Evolutionary conservation across 92 coral and sea anemone genomes (phyloP), one percentile per base, ranked within the genome.

Genomic region (Epizoanthus ramosus): DNA sequence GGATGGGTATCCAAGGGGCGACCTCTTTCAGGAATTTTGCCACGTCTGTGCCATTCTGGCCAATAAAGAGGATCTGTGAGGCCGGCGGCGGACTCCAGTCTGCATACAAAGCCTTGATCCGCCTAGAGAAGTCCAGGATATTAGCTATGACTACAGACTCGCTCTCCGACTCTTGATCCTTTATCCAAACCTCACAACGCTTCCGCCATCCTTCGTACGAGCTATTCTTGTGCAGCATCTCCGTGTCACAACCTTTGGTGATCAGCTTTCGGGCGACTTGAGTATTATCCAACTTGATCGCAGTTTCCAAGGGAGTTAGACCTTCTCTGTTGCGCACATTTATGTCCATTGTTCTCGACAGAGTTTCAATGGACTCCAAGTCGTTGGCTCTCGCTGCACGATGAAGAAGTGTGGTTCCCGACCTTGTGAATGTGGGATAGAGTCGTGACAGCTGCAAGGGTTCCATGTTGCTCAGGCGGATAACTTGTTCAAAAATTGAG

Each of bases 111-210:
- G 88, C 81, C 56, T 86, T 82, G 88, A 93, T 41, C 61, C 83
- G 84, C 73, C 92, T 75, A n/a, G 95, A 85, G 10, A 93, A 85
- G 14, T 92, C 95, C 63, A 79, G 22, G 33, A 93, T 45, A 53
- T 87, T 84, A 13, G 86, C 83, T 61, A 89, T 84, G 6, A 91
- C 91, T 53, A 88, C 73, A 54, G 84, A 92, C 53, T 89, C 89
- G 21, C 67, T 83, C 59, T 86, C 86, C 1, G 79, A 85, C 14
- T 79, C 85, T 25, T 83, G 76, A 45, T 91, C 89, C 61, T 79
- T 90, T n/a, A 89, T 68, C 98, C 98, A 93, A 71, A 91, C 83
- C 73, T 91, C 95, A 73, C 98, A 93, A 7, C 91, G 87, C 31
- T 93, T 91, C 19, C 76, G 72, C 98, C 98, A 93, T 13, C 85